A percentile compares a stretch with the other conserved stretches of the same genome.
Evolutionary conservation across 1,140 invertebrate genomes (phyloP).

Genomic region (Macrotrachela quadricornifera): DNA sequence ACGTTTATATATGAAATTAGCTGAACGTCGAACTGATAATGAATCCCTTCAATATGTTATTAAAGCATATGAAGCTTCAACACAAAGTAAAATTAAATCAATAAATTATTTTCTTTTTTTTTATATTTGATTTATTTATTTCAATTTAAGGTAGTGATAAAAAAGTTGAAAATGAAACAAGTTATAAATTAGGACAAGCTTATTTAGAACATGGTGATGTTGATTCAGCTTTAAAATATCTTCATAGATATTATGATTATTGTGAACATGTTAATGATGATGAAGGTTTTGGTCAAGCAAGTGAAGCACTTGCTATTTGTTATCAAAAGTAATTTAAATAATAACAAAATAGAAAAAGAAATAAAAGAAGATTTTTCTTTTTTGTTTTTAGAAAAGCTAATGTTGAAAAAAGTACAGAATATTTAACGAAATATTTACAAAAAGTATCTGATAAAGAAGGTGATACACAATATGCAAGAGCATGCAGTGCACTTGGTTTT

Average conservation of each 20-base stretch:
- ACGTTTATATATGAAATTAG: too few relatives aligned
- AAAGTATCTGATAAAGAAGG: constrained; percentile 1
- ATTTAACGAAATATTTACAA: constrained; percentile 5
- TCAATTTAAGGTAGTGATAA: too few relatives aligned
- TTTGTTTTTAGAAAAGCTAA: background rate
- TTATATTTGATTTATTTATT: too few relatives aligned
- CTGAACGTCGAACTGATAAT: too few relatives aligned
- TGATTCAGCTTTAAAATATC: constrained; percentile 2
- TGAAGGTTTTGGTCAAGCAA: background rate
- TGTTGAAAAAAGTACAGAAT: constrained; percentile 5
- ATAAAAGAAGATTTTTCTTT: too few relatives aligned
- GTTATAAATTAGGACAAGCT: constrained; percentile 2
- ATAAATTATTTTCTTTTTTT: too few relatives aligned
- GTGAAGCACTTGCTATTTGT: constrained; percentile 6
- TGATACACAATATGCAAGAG: constrained; percentile 1
- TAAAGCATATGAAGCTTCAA: too few relatives aligned
- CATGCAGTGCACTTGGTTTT: background rate
- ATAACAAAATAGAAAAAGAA: too few relatives aligned
- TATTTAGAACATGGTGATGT: background rate
- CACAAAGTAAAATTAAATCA: too few relatives aligned
- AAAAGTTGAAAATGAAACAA: constrained; percentile 2
- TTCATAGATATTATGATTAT: background rate
- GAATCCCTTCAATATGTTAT: too few relatives aligned
- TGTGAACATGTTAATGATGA: constrained; percentile 1
- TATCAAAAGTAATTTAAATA: constrained; percentile 1